These are phyloP conservation scores for Bubo blakistoni DNA, from an alignment of 2,113 vertebrate species.

Conservation along the genomic window DNA sequence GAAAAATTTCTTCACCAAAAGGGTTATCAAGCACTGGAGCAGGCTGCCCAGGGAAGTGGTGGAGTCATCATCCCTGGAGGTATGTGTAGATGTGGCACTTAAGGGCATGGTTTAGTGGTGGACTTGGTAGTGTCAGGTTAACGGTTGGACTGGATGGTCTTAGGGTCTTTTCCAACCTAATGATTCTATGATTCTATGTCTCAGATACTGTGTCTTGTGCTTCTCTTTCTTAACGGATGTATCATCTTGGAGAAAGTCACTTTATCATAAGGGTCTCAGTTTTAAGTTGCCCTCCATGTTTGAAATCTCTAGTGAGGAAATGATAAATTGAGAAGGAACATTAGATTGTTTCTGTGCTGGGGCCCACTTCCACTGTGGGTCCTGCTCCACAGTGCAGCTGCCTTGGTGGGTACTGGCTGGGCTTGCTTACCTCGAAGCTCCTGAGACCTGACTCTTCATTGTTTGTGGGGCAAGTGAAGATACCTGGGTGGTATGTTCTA, in stretches of 20 bases:
- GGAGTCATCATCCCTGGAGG: not conserved
- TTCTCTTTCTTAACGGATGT: not conserved
- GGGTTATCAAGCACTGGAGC: not conserved
- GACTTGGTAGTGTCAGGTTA: not conserved
- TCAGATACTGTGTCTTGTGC: not conserved
- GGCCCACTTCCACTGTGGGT: not conserved
- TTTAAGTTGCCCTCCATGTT: not conserved
- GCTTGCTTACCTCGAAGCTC: not conserved
- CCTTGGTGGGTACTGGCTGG: not conserved
- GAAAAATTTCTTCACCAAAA: too few relatives aligned
- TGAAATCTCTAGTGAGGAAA: not conserved
- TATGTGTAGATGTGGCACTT: not conserved
- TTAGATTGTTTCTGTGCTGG: not conserved
- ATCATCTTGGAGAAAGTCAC: not conserved
- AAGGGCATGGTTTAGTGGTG: not conserved
- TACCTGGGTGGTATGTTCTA: not conserved
- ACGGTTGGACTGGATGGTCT: too few relatives aligned
- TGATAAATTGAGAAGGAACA: not conserved
- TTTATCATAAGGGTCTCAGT: not conserved
- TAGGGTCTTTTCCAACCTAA: too few relatives aligned
- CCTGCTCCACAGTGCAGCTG: not conserved
- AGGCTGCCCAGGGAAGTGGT: not conserved
- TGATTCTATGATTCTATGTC: not conserved
- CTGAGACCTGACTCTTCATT: not conserved
- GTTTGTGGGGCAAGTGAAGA: not conserved